Percentiles rank a stretch among this genome's conserved stretches.
These are phyloP conservation scores for Sebastes nivosus DNA, from an alignment of 2,797 vertebrate species.

Conservation along the genomic window DNA sequence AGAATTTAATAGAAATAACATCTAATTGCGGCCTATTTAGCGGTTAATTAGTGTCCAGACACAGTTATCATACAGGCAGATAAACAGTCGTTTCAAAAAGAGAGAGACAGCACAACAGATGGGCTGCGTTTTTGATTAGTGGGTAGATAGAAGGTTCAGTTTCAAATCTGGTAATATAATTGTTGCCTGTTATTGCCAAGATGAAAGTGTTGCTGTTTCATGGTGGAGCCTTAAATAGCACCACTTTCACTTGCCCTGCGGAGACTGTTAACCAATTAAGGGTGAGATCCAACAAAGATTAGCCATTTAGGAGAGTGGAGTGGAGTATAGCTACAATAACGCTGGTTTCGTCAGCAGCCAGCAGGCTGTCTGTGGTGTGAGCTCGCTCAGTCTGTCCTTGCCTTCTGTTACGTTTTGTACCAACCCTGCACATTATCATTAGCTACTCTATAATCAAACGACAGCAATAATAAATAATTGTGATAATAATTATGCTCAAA, in stretches of 20 bases:
- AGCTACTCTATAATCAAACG: slow-evolving; percentile 37
- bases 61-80: slow-evolving; percentile 81
- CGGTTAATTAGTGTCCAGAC: slow-evolving; percentile 82
- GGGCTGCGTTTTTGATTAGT: slow-evolving; percentile 86
- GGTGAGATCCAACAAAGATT: slow-evolving; percentile 85
- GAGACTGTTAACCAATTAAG: slow-evolving; percentile 88
- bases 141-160: slow-evolving; percentile 82
- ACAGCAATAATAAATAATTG: slow-evolving; percentile 1
- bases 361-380: slow-evolving; percentile 79
- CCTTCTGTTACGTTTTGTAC: slow-evolving; percentile 77
- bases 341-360: slow-evolving; percentile 81
- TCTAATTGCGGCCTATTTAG: slow-evolving; percentile 78
- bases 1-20: slow-evolving; percentile 72
- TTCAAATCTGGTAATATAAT: slow-evolving; percentile 87
- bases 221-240: slow-evolving; percentile 84
- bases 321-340: slow-evolving; percentile 79
- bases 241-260: slow-evolving; percentile 84
- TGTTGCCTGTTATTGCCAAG: slow-evolving; percentile 86
- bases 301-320: slow-evolving; percentile 82
- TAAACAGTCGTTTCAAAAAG: slow-evolving; percentile 80
- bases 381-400: slow-evolving; percentile 78
- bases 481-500: slow-evolving; percentile 1
- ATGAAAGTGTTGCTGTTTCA: slow-evolving; percentile 87
- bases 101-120: slow-evolving; percentile 84
- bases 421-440: slow-evolving; percentile 52